A percentile compares a stretch with the other conserved stretches of the same genome.
Evolutionary conservation across 2,888 invertebrate genomes (phyloP).

Genomic region (Drosophila nr. perissopoda): DNA sequence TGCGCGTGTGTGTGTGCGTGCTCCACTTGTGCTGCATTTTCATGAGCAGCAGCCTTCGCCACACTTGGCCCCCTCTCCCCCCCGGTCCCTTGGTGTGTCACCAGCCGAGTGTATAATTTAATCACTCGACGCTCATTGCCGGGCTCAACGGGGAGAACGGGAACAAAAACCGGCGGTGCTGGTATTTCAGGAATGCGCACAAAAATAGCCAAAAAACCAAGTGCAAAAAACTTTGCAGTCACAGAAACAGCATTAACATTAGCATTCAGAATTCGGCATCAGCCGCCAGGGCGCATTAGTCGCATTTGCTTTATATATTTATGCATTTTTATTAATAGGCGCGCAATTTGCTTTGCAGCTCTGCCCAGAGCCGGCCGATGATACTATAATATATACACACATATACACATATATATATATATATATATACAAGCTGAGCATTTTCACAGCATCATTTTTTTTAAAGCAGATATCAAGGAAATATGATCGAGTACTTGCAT

Average conservation of each 20-base stretch:
- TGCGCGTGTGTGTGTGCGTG: constrained; percentile 43
- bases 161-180: constrained; percentile 21
- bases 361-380: constrained; percentile 35
- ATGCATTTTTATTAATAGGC: constrained; percentile 56
- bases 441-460: not conserved
- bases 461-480: not conserved
- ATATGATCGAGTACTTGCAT: not conserved
- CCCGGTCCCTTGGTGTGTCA: not conserved
- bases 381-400: not conserved
- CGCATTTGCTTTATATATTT: constrained; percentile 31
- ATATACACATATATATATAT: not conserved
- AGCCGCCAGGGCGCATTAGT: constrained; percentile 32
- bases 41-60: constrained; percentile 53
- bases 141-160: constrained; percentile 13
- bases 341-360: constrained; percentile 38
- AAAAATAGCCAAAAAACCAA: constrained; percentile 70
- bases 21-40: constrained; percentile 69
- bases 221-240: constrained; percentile 76
- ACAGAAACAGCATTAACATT: not conserved
- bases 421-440: not conserved
- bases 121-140: constrained; percentile 16
- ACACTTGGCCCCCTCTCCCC: not conserved
- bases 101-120: constrained; percentile 30
- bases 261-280: constrained; percentile 31
- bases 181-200: constrained; percentile 75